Evolutionary conservation across 1,140 invertebrate genomes (phyloP).

Genomic region (Contarinia nasturtii): DNA sequence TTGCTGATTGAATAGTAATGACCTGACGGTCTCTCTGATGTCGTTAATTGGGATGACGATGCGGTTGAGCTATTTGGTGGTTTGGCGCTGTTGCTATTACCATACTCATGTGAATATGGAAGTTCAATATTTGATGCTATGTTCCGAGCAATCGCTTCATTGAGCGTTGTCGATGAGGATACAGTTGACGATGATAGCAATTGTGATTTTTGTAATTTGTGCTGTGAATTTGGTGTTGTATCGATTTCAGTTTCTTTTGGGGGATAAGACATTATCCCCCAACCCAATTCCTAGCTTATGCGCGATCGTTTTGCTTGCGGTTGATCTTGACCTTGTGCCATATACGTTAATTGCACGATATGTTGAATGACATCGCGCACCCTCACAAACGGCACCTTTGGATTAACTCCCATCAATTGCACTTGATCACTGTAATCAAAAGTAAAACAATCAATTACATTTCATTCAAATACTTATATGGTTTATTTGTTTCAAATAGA

Average conservation of each 20-base stretch:
- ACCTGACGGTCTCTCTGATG: no score
- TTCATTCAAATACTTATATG: background rate
- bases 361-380: slow-evolving; percentile 62
- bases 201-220: background rate
- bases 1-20: no score
- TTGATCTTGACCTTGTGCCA: slow-evolving; percentile 29
- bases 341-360: slow-evolving; percentile 72
- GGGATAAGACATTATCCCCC: slow-evolving; percentile 15
- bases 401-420: slow-evolving; percentile 2
- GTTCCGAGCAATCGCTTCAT: background rate
- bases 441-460: no score
- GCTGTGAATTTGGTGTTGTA: slow-evolving; percentile 7
- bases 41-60: no score
- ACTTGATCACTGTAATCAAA: no score
- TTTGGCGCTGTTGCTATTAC: slow-evolving; percentile 4
- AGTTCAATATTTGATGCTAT: background rate
- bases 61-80: background rate
- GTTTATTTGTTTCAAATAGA: no score
- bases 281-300: slow-evolving; percentile 25
- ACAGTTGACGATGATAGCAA: background rate
- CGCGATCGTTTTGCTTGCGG: slow-evolving; percentile 21
- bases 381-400: slow-evolving; percentile 49
- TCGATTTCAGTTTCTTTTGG: slow-evolving; percentile 10
- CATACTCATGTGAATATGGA: slow-evolving; percentile 1
- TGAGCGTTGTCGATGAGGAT: background rate